Base-by-base conservation (phyloP, 53 echinoderm and acorn worm genomes). In the Henricia sp. region DNA sequence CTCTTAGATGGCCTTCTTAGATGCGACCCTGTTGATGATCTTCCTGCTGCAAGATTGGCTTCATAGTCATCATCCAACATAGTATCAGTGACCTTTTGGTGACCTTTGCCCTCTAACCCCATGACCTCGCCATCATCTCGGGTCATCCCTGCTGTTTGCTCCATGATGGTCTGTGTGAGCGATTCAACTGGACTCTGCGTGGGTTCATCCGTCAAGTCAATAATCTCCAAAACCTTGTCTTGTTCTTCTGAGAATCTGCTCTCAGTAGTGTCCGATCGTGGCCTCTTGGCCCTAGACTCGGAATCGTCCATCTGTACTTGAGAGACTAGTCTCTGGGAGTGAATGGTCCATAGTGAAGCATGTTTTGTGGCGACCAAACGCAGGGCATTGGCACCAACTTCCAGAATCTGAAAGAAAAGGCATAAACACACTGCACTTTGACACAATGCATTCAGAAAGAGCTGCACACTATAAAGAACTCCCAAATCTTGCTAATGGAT, bases 291-390 rank as follows among this genome's bases (percentile, higher is more conserved):
- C 16, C 6, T 20, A 26, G 80, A 28, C 30, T 64, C 50, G 13
- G 65, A 29, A 64, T 64, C 64, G 29, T 43, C n/a, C 0, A 13
- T 14, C 32, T 23, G 46, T 11, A 34, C 35, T 23, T n/a, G 34
- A 14, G 8, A 43, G 25, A 80, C 46, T 17, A 75, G 76, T 82
- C 67, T 85, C 37, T 82, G 67, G 20, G 92, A 86, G 19, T 76
- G 82, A 23, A 89, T 71, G 26, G 70, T 43, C 92, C 92, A 92
- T 2, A 56, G 67, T 2, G 92, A 86, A 42, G 86, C 92, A 83
- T 77, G 58, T 65, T 86, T 27, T 16, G 50, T 46, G 21, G 82
- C 75, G 23, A 92, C 92, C 0, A 89, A 58, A n/a, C 86, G 63
- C 4, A 89, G 52, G 38, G 72, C 70, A 39, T 74, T 82, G 43